These are phyloP conservation scores for Meda fulgida DNA, from an alignment of 2,797 vertebrate genomes.

Conservation along the genomic window DNA sequence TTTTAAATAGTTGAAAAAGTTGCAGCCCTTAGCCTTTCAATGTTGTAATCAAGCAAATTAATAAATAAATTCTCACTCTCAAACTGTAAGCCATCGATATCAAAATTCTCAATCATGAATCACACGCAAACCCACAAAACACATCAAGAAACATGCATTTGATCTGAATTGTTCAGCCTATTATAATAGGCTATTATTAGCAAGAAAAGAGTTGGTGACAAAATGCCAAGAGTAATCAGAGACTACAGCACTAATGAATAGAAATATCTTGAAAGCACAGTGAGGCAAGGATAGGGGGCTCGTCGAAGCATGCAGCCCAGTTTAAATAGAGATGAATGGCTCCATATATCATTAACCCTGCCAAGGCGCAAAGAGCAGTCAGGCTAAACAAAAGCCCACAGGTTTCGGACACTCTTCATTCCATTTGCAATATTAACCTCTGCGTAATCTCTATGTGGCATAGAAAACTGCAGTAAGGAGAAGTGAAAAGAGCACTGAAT, in stretches of 20 bases:
- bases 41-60: not conserved
- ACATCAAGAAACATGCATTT: not conserved
- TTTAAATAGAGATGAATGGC: conserved; percentile 37
- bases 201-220: conserved; percentile 35
- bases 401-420: conserved; percentile 28
- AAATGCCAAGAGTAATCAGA: conserved; percentile 52
- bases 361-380: conserved; percentile 31
- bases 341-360: conserved; percentile 42
- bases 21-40: not conserved
- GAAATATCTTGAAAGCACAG: conserved; percentile 33
- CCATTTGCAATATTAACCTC: conserved; percentile 12
- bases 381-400: conserved; percentile 24
- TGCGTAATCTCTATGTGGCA: not conserved
- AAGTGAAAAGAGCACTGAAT: conserved; percentile 14
- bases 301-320: not conserved
- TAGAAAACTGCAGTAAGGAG: not conserved
- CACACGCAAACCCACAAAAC: not conserved
- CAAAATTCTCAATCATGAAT: not conserved
- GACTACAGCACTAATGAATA: conserved; percentile 45
- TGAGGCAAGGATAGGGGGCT: conserved; percentile 7
- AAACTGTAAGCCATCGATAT: not conserved
- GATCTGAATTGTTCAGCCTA: conserved; percentile 21
- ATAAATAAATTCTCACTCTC: not conserved
- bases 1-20: too few relatives aligned
- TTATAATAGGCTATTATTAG: conserved; percentile 24